Evolutionary conservation across 1,140 invertebrate species (phyloP).

Genomic region (Cataglyphis hispanica): DNA sequence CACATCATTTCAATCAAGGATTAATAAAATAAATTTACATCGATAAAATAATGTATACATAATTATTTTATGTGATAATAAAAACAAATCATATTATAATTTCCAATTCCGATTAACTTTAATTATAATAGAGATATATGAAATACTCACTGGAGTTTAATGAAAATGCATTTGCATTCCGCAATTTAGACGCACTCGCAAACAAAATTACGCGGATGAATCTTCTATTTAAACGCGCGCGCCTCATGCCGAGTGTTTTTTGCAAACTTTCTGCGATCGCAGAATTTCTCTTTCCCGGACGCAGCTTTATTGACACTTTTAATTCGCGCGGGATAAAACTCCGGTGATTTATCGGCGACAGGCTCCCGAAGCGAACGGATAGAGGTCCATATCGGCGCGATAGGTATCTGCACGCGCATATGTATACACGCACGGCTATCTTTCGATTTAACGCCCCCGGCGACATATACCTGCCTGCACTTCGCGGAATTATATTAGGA

Average conservation of each 20-base stretch:
- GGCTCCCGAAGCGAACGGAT: conserved; percentile 26
- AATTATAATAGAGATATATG: background rate
- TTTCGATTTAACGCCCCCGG: conserved; percentile 50
- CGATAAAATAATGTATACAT: background rate
- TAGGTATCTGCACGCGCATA: conserved; percentile 8
- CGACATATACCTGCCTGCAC: conserved; percentile 48
- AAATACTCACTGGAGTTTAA: background rate
- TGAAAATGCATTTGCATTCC: background rate
- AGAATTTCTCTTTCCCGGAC: conserved; percentile 42
- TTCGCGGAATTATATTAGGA: conserved; percentile 53
- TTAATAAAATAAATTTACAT: background rate
- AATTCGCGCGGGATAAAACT: conserved; percentile 62
- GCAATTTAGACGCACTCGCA: background rate
- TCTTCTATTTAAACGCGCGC: background rate
- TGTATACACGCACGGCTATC: conserved; percentile 14
- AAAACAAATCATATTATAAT: background rate
- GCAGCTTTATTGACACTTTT: conserved; percentile 51
- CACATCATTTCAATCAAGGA: too few species aligned
- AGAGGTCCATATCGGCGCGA: conserved; percentile 44
- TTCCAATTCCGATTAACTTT: background rate
- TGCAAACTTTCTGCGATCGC: conserved; percentile 38
- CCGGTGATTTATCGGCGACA: conserved; percentile 54
- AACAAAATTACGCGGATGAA: conserved; percentile 15
- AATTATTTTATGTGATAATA: background rate
- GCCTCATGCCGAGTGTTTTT: conserved; percentile 36